Base-by-base conservation (phyloP, 1,140 invertebrate species). In the Akabosia matsudoensis region DNA sequence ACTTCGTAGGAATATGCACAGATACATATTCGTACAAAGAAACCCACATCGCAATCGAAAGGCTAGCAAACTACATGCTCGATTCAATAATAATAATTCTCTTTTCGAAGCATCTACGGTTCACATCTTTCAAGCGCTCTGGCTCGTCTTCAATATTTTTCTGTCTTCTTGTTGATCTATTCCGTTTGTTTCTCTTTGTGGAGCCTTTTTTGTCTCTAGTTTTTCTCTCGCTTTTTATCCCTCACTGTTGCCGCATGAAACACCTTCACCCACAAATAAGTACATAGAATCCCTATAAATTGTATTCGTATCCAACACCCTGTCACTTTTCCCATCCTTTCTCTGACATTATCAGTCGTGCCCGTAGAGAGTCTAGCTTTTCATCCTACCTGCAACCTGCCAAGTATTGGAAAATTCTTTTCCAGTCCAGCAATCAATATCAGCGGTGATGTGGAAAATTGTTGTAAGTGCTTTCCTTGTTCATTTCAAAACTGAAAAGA, bases 101-200 rank as follows among this genome's bases (percentile, higher is more conserved):
- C 37, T 10, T 45, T 45, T 18, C 10, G n/a, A 56, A 4, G n/a
- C 54, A 56, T 13, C 10, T 56, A 56, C 54, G 14, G 24, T 3
- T 56, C 54, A 13, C 4, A 24, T 56, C 54, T 22, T 56, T n/a
- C 54, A 56, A 56, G 7, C n/a, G 7, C 54, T 56, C n/a, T 56
- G 7, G 7, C 54, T 16, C 54, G 14, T 56, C 10, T 10, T 56
- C 54, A 16, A 56, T 56, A 13, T 10, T 22, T 56, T 56, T 28
- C 31, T 67, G 61, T 67, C 61, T 67, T 67, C 22, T 28, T 67
- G 61, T 67, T 67, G 61, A 67, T 67, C 61, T 67, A 67, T 31
- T 30, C 61, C 61, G 61, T 67, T 67, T 67, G 61, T 67, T 30
- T 67, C 61, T 30, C 61, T 67, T 67, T 67, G 61, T 67, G 28